Evolutionary conservation across 2,113 vertebrate genomes (phyloP).

Genomic region (Onychostoma macrolepis): DNA sequence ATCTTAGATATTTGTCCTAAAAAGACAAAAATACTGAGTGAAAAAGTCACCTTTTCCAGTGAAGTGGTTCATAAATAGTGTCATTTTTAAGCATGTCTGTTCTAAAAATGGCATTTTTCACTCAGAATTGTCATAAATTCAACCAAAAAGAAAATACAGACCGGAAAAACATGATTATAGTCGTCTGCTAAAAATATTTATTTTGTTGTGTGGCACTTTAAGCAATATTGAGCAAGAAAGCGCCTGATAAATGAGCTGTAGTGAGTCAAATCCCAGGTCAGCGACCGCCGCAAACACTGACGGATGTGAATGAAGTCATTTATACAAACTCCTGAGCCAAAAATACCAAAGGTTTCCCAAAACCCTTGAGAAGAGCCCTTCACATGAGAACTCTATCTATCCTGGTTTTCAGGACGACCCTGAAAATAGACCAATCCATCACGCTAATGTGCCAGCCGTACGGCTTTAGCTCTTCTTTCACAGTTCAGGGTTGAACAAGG

Average conservation of each 20-base stretch:
- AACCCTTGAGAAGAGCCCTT: conserved; percentile 1
- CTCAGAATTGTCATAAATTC: background rate
- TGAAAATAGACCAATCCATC: conserved; percentile 13
- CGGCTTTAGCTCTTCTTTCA: conserved; percentile 46
- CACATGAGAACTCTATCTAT: background rate
- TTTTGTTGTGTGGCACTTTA: too few species aligned
- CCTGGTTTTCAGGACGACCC: background rate
- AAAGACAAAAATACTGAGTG: background rate
- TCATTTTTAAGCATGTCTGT: background rate
- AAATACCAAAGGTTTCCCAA: background rate
- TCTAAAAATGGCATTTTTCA: background rate
- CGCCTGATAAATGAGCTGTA: background rate
- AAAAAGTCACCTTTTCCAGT: background rate
- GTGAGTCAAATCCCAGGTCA: background rate
- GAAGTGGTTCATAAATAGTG: background rate
- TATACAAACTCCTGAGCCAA: background rate
- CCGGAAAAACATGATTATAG: too few species aligned
- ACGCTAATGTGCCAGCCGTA: background rate
- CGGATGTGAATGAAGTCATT: conserved; percentile 21
- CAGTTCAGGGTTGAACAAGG: conserved; percentile 71
- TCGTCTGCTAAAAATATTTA: background rate
- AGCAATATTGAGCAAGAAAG: background rate
- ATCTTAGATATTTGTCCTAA: background rate
- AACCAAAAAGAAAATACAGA: too few species aligned
- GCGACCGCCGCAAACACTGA: background rate